Evolutionary conservation across 2,888 invertebrate species (phyloP), one percentile per base, ranked within the genome.

Genomic region (Agrypnus murinus): DNA sequence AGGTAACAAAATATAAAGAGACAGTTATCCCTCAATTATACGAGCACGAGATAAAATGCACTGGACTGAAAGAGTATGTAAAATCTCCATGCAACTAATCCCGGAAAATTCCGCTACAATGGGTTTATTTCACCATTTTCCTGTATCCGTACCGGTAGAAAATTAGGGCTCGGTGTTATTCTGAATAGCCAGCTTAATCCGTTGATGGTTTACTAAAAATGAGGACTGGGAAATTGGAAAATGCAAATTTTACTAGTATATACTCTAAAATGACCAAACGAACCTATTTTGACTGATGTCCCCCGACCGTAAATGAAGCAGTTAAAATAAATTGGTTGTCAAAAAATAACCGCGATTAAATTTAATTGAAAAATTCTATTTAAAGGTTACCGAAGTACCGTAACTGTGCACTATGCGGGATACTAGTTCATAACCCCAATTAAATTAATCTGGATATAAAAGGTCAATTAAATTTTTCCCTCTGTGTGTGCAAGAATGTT

Each of bases 41-140:
- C 40, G 50, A 45, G 53, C 9, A 36, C 34, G 17, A 48, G 48
- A 59, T 58, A 58, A 59, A 59, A 66, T 57, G 67, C 53, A 60
- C 7, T 68, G 79, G 75, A 77, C 78, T 79, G 77, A 74, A 72
- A 75, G 77, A 79, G 77, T 78, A 77, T 79, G 78, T 76, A 77
- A 77, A 81, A 79, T 80, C 78, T 77, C 76, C 73, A 77, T 80
- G 77, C 79, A 79, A 77, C 78, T 81, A 81, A 82, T 81, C 79
- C 80, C 70, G 76, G 77, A 78, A 81, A 81, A 81, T 79, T 81
- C 81, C 78, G 78, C 79, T 77, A 81, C 81, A 82, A 82, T 81
- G 80, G 77, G 79, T 80, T 78, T 78, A 81, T 81, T 81, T 68
- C 55, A 55, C 60, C 53, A 77, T 73, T 70, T 69, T 77, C 74